Percentiles rank a stretch among this genome's conserved stretches.
phyloP scores from a whole-genome alignment of 2,888 invertebrate species.

The Cyclophora punctaria region DNA sequence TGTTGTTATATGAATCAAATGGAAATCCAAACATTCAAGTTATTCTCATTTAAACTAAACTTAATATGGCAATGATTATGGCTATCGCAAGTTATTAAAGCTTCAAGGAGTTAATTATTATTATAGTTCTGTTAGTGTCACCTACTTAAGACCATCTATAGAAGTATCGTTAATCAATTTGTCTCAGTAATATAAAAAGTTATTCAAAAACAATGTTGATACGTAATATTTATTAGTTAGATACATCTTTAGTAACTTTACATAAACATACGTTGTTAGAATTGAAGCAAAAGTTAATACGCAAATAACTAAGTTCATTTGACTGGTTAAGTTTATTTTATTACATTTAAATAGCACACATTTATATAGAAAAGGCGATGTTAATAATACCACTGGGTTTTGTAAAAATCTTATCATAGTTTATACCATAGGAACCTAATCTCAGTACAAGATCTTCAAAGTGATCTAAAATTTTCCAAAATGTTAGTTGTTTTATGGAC shows the following conservation, averaged over 20 bases:
- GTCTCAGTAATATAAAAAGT: too few relatives aligned
- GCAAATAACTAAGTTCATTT: constrained; percentile 1
- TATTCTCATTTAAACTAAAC: constrained; percentile 27
- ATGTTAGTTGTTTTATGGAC: too few relatives aligned
- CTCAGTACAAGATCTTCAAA: constrained; percentile 63
- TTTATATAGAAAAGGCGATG: constrained; percentile 24
- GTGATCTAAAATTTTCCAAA: constrained; percentile 19
- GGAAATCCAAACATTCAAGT: constrained; percentile 24
- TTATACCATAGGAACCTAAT: constrained; percentile 65
- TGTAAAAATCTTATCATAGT: constrained; percentile 25
- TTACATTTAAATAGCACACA: constrained; percentile 25
- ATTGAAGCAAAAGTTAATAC: constrained; percentile 7
- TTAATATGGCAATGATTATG: constrained; percentile 57
- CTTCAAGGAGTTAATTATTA: constrained; percentile 9
- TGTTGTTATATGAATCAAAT: neutral
- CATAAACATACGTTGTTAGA: too few relatives aligned
- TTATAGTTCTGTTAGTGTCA: too few relatives aligned
- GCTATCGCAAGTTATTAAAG: constrained; percentile 43
- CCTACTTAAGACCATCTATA: too few relatives aligned
- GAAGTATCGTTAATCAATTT: too few relatives aligned
- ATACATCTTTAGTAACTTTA: too few relatives aligned
- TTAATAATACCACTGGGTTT: too few relatives aligned
- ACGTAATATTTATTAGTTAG: too few relatives aligned
- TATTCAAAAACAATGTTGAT: too few relatives aligned
- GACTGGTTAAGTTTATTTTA: constrained; percentile 13